Base-by-base conservation (phyloP, 2,797 vertebrate genomes). In the Ctenopoma kingsleyae region DNA sequence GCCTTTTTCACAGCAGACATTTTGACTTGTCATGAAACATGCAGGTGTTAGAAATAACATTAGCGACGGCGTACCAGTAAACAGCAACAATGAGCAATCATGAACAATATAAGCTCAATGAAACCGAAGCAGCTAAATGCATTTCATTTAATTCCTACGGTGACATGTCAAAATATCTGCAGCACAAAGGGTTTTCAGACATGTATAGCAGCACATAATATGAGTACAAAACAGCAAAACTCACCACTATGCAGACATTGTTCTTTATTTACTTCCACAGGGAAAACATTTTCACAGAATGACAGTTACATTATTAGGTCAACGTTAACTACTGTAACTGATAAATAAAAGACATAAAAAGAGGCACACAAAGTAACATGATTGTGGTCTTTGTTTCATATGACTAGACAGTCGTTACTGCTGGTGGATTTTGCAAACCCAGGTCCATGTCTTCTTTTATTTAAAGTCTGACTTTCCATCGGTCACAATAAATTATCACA, bases 401-500 rank as follows among this genome's bases (percentile, higher is more conserved):
- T 25, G 59, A 40, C 38, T 47, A 56, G 10, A 66, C 50, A 71
- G 60, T 67, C 50, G 41, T 67, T 52, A 48, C 41, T 53, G 58
- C 48, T 62, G 59, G 40, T 67, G 32, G 40, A 63, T 68, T 78
- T 62, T 58, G 20, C 40, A 75, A 81, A 82, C 63, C 78, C 60
- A 62, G 56, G 63, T 82, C 69, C 61, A 78, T 40, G 30, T 80
- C 57, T 71, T 69, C 22, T 64, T 78, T 74, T 22, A 82, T 78
- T 84, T 85, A 74, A 85, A 76, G 80, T 85, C 54, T 56, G 57
- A 72, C 54, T 86, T 76, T 54, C 55, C 41, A 65, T 23, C n/a
- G 54, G 61, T 67, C 51, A 82, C 58, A 93, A 92, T 92, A 93
- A 92, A 90, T 90, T 76, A 88, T 89, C 63, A 81, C 57, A 91